Evolutionary conservation across 2,113 vertebrate species (phyloP).

Genomic region (Pampusana beccarii): DNA sequence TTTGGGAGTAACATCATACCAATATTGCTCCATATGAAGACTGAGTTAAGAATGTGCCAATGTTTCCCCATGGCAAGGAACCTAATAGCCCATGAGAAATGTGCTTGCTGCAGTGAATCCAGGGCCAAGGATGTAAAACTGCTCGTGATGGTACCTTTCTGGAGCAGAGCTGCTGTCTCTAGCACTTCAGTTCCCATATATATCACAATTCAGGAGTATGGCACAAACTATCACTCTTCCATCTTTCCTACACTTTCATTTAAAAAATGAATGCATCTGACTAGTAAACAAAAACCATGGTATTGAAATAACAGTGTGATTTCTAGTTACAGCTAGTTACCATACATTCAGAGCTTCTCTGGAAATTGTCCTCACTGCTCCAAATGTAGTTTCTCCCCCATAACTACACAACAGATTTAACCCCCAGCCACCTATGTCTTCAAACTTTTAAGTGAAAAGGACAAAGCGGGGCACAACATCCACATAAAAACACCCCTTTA

Average conservation of each 20-base stretch:
- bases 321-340: not conserved
- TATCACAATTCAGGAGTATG: not conserved
- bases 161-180: not conserved
- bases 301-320: not conserved
- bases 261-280: not conserved
- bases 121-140: not conserved
- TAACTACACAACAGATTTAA: not conserved
- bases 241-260: not conserved
- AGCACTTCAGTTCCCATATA: not conserved
- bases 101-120: not conserved
- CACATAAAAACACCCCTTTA: not conserved
- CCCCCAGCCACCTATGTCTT: not conserved
- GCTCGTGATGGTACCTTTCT: not conserved
- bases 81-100: accelerated
- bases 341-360: not conserved
- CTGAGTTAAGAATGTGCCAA: not conserved
- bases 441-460: not conserved
- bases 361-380: not conserved
- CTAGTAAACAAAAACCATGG: not conserved
- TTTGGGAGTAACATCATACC: not conserved
- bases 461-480: not conserved
- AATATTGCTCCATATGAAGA: not conserved
- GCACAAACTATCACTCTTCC: not conserved
- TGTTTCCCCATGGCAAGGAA: not conserved
- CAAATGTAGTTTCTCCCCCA: not conserved